phyloP scores from a whole-genome alignment of 1,140 invertebrate genomes.

The Geopemphigus sp. region DNA sequence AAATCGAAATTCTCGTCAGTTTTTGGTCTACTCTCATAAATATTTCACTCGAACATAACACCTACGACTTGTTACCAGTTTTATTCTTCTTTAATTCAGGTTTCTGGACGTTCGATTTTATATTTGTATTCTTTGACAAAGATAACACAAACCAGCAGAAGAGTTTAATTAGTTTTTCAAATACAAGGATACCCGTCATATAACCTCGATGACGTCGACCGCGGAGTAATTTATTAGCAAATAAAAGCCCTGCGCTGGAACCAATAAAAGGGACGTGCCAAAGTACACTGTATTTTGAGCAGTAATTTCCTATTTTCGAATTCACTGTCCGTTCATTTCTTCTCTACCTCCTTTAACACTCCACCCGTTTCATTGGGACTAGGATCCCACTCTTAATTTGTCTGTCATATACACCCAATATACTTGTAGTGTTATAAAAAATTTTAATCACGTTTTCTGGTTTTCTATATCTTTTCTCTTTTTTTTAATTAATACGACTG shows the following conservation, averaged over 20 bases:
- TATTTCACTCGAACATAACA: no score
- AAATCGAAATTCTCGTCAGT: no score
- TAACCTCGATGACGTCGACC: no score
- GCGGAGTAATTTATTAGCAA: constrained; percentile 35
- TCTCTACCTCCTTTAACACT: neutral
- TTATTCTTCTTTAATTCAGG: no score
- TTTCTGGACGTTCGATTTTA: no score
- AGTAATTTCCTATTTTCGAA: constrained; percentile 35
- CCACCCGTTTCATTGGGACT: neutral
- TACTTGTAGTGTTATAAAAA: no score
- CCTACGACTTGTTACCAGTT: no score
- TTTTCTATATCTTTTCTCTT: no score
- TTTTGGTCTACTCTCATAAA: no score
- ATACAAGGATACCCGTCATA: neutral
- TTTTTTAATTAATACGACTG: no score
- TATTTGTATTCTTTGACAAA: neutral
- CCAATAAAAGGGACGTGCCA: constrained; percentile 31
- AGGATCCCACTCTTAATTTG: neutral
- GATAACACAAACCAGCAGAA: neutral
- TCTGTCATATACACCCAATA: neutral
- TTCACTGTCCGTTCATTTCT: constrained; percentile 7
- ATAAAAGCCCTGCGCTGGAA: constrained; percentile 23
- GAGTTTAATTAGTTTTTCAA: constrained; percentile 35
- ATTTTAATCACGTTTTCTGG: neutral
- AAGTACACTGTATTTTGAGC: constrained; percentile 29